A percentile compares a stretch with the other conserved stretches of the same genome.
Evolutionary conservation across 2,888 invertebrate genomes (phyloP).

Genomic region (Volucella inflata): DNA sequence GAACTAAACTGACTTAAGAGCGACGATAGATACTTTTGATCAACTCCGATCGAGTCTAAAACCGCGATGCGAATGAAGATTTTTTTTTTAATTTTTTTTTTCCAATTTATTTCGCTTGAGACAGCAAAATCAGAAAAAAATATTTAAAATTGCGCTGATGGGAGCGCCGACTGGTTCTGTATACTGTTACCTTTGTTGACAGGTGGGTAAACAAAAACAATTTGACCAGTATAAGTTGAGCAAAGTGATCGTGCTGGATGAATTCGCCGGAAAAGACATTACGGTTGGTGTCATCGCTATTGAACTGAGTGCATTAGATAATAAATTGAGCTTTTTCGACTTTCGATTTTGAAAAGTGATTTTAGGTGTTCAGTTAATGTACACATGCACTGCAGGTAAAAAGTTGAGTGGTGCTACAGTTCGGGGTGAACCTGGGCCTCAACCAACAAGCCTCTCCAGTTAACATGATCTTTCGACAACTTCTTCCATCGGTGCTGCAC

Average conservation of each 20-base stretch:
- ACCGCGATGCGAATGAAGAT: slow-evolving; percentile 47
- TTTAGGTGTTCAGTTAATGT: too few species aligned
- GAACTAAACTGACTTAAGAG: slow-evolving; percentile 60
- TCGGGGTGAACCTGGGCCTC: too few species aligned
- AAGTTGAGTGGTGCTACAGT: too few species aligned
- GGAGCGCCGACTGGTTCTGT: slow-evolving; percentile 56
- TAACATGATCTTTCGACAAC: too few species aligned
- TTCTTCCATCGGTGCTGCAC: too few species aligned
- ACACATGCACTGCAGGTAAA: too few species aligned
- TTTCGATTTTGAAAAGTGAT: too few species aligned
- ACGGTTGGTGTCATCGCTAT: neutral
- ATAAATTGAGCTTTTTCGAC: too few species aligned
- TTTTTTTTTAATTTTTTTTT: slow-evolving; percentile 12
- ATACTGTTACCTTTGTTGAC: slow-evolving; percentile 49
- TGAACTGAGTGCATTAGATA: too few species aligned
- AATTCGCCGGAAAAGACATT: slow-evolving; percentile 52
- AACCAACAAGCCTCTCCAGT: too few species aligned
- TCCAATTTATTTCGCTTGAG: neutral
- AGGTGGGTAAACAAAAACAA: slow-evolving; percentile 61
- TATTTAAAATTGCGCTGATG: slow-evolving; percentile 45
- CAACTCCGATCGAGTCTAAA: slow-evolving; percentile 10
- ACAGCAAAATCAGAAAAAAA: slow-evolving; percentile 42
- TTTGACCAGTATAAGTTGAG: slow-evolving; percentile 17
- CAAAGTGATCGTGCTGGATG: neutral
- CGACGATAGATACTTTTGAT: slow-evolving; percentile 19